Conservation (phyloP, 2,797 vertebrate species). For the Syndactyla subalaris region DNA sequence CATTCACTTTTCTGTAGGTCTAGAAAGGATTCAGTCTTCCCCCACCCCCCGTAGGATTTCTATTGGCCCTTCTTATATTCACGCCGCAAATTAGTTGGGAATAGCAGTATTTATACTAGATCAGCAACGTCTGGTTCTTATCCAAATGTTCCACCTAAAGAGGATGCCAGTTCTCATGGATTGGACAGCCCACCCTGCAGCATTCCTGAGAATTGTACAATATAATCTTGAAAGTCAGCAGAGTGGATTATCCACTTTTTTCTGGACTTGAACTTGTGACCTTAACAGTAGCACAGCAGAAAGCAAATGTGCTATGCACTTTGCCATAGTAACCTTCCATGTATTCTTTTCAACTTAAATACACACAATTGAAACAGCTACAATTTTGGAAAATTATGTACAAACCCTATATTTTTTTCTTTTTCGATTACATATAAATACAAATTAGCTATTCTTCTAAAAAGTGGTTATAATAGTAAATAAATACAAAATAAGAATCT, state of each 20-base stretch:
- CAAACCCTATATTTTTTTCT: slow-evolving; percentile 86
- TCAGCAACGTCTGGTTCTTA: slow-evolving; percentile 77
- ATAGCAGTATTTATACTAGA: slow-evolving; percentile 66
- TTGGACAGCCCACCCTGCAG: slow-evolving; percentile 80
- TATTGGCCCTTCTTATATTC: slow-evolving; percentile 67
- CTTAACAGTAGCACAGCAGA: slow-evolving; percentile 85
- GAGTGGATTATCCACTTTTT: slow-evolving; percentile 83
- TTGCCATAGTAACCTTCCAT: slow-evolving; percentile 82
- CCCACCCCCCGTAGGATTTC: slow-evolving; percentile 51
- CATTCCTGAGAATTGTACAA: slow-evolving; percentile 86
- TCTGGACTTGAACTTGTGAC: slow-evolving; percentile 84
- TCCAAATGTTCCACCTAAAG: slow-evolving; percentile 78
- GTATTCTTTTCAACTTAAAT: slow-evolving; percentile 83
- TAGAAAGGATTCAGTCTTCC: slow-evolving; percentile 41
- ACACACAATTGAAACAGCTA: slow-evolving; percentile 79
- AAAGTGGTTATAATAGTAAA: slow-evolving; percentile 99
- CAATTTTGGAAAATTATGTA: slow-evolving; percentile 84
- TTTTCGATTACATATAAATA: slow-evolving; percentile 98
- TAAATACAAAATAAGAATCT: slow-evolving; percentile 99
- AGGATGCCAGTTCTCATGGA: slow-evolving; percentile 78
- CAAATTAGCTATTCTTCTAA: slow-evolving; percentile 99
- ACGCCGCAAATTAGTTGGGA: slow-evolving; percentile 62
- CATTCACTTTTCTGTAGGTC: slow-evolving; percentile 74
- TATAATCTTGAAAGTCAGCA: slow-evolving; percentile 85
- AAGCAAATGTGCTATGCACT: slow-evolving; percentile 83